These are phyloP conservation scores for Spodoptera exigua DNA, from an alignment of 2,888 invertebrate species.

Conservation along the genomic window DNA sequence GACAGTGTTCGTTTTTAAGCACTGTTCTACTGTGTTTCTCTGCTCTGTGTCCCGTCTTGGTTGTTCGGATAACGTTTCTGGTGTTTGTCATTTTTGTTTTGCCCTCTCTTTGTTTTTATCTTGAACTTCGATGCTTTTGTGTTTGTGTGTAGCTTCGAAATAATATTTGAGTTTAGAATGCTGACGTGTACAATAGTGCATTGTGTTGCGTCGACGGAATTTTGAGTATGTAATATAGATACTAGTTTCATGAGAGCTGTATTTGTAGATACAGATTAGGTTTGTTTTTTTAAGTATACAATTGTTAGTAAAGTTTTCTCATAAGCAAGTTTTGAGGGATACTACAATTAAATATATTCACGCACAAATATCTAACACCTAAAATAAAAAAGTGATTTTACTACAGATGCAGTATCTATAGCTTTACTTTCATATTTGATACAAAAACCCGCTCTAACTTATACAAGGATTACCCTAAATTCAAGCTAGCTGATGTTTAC, in stretches of 20 bases:
- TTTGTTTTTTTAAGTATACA: no score
- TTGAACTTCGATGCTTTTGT: constrained; percentile 41
- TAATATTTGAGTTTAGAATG: constrained; percentile 36
- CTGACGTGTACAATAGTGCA: constrained; percentile 23
- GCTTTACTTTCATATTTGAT: no score
- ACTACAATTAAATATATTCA: no score
- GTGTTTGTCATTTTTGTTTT: constrained; percentile 59
- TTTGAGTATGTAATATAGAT: constrained; percentile 6
- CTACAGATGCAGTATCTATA: no score
- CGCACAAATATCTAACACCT: no score
- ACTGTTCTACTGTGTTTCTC: constrained; percentile 6
- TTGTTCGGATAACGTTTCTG: constrained; percentile 38
- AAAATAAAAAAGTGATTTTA: no score
- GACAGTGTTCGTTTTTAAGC: not conserved
- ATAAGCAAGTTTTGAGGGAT: no score
- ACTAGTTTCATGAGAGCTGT: no score
- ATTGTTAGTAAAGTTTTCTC: no score
- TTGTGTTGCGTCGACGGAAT: constrained; percentile 4
- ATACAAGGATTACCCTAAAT: not conserved
- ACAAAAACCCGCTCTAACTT: no score
- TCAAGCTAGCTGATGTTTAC: constrained; percentile 17
- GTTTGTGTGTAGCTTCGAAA: constrained; percentile 38
- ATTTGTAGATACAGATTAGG: not conserved
- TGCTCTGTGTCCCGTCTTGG: constrained; percentile 17
- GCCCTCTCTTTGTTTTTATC: constrained; percentile 42